Evolutionary conservation across 2,113 vertebrate species (phyloP), one percentile per base, ranked within the genome.

Genomic region (Neolamprologus variostigma): DNA sequence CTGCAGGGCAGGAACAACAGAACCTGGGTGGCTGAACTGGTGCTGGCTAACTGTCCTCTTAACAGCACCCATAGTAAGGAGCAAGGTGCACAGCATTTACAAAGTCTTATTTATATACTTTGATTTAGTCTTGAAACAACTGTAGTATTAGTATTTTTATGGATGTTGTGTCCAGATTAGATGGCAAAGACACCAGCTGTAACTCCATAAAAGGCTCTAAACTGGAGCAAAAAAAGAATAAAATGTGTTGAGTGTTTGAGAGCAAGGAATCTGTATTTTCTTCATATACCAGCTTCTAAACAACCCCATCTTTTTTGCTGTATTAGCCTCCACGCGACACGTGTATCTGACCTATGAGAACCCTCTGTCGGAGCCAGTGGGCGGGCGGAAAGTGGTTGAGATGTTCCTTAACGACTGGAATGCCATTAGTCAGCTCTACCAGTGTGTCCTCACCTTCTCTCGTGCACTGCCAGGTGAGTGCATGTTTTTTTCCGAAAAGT

Each of bases 361-460:
- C 93, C 97, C 98, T 13, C 94, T 99, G 37, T 99, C 98, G 11
- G 98, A 99, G 94, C 98, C 99, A 1, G 99, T 99, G 91, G 99
- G 98, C 33, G 98, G 98, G 45, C 97, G 97, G 80, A 99, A 99
- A 95, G 98, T 99, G 55, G 98, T 99, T 17, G 98, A 99, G 95
- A 99, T 99, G 97, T 99, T 99, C 89, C 98, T 99, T 3, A 99
- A 98, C 45, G 99, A 99, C 94, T 99, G 98, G 98, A 99, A 95
- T 81, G 98, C 98, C 82, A 98, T 99, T 35, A 98, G 98, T 89
- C 97, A 98, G 87, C 97, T 99, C 68, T 99, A 99, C 84, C 98
- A 99, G 80, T 99, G 99, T 95, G 98, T 99, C 87, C 95, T 99
- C 94, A 98, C 98, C 93, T 99, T 99, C 94, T 97, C 98, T 82